Base-by-base conservation (phyloP, 2,888 invertebrate genomes). In the Trisateles emortualis region DNA sequence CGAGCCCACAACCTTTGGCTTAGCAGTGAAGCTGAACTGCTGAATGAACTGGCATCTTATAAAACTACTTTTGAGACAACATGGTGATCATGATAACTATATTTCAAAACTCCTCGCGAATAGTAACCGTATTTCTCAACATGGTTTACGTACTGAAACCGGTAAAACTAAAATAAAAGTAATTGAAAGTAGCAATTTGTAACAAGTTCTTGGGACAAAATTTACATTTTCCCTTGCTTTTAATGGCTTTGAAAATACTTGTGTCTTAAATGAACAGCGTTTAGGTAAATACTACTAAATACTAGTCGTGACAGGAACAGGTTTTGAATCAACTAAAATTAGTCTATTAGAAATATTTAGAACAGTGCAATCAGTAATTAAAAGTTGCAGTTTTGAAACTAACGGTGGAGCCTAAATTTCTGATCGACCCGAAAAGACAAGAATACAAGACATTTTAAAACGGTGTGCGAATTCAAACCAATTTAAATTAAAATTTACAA, bases 111-210 rank as follows among this genome's bases (percentile, higher is more conserved):
- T n/a, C n/a, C n/a, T n/a, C n/a, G n/a, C n/a, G n/a, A n/a, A n/a
- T n/a, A n/a, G n/a, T n/a, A n/a, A n/a, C n/a, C n/a, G n/a, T n/a
- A n/a, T n/a, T n/a, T n/a, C n/a, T n/a, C n/a, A n/a, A n/a, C n/a
- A n/a, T 22, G 3, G 14, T 40, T 22, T 3, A 32, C 32, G 19
- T 10, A 35, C 35, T 35, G 17, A 32, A 50, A 32, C 46, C 51
- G 51, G 57, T 58, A 67, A 74, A 64, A 62, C 62, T 29, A 45
- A 43, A 70, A 65, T 64, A 64, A 66, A 68, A 55, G 65, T 64
- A 65, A 78, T 75, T 64, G 64, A 76, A 77, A 72, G 68, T 71
- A 72, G 53, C 68, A 69, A 77, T 72, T 62, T 75, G 67, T 70
- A 63, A 72, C 70, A 60, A 54, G 72, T 72, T 78, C 59, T 60